Evolutionary conservation across 2,113 vertebrate genomes (phyloP), one percentile per base, ranked within the genome.

Genomic region (Sprattus sprattus): DNA sequence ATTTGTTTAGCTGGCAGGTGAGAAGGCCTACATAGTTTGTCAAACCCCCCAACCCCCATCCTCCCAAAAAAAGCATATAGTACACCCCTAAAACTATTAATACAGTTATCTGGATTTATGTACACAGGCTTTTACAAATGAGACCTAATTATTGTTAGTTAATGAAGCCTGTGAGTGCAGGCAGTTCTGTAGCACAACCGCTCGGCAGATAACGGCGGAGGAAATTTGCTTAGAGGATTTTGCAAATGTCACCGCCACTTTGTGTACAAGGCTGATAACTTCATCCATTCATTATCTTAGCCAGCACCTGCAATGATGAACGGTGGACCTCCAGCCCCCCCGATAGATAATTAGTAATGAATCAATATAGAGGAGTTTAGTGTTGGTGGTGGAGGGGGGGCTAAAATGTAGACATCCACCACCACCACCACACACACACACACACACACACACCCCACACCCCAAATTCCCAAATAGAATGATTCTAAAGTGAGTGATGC

Each of bases 281-380:
- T 94, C 95, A 95, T 96, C 93, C 93, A 92, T 96, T 95, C 94
- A 94, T 97, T 97, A 97, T 97, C 93, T 90, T 89, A 28, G 84
- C 90, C 90, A 96, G 95, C 94, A 96, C 93, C 95, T 96, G 95
- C 93, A 93, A 92, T 91, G 93, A 90, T 90, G 83, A 88, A 94
- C 88, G 83, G 93, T 93, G 89, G 92, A 92, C 92, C 93, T 92
- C 83, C 81, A 84, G 84, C 87, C 88, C 50, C 82, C 85, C 81
- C 85, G 82, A 87, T 89, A 88, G 90, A 89, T 91, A 92, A 91
- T 92, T 91, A 92, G 89, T 91, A 92, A 92, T 90, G 90, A 92
- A 92, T 92, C 90, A 90, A 88, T 92, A 90, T 87, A 75, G 39
- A 44, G 67, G 85, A 87, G 86, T 87, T 83, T 67, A 67, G 45